Conservation (phyloP, 2,888 invertebrate species). For the Zhuqinia jingwanae region DNA sequence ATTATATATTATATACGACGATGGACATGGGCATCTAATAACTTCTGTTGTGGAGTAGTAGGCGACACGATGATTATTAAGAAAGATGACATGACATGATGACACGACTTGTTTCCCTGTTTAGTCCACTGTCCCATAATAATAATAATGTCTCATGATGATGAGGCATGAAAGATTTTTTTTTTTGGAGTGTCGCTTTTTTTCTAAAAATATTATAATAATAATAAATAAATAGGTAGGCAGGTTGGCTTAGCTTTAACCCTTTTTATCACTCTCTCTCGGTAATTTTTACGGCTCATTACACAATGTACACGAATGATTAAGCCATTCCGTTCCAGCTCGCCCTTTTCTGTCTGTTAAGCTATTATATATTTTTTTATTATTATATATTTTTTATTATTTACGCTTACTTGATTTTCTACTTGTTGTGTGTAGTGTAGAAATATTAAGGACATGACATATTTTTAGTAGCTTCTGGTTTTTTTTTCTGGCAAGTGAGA, state of each 20-base stretch:
- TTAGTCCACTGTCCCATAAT: slow-evolving; percentile 26
- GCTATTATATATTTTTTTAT: background rate
- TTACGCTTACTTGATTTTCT: slow-evolving; percentile 30
- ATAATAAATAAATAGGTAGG: no score
- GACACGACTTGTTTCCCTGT: no score
- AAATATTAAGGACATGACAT: background rate
- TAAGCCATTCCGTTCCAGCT: background rate
- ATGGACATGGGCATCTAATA: no score
- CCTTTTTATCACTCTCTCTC: slow-evolving; percentile 38
- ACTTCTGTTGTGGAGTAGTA: no score
- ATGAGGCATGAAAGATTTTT: background rate
- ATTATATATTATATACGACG: background rate
- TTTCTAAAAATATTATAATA: background rate
- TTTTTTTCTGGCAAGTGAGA: background rate
- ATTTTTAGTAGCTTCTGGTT: slow-evolving; percentile 45
- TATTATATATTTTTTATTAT: slow-evolving; percentile 18
- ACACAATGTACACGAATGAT: slow-evolving; percentile 47
- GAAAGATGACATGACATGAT: slow-evolving; percentile 46
- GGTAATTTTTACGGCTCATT: slow-evolving; percentile 61
- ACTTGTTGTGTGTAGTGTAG: background rate
- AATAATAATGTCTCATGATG: background rate
- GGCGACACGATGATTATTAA: slow-evolving; percentile 35
- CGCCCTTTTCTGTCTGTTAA: no score
- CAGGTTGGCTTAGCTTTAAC: slow-evolving; percentile 56
- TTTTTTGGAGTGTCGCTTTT: background rate